Evolutionary conservation across 2,888 invertebrate species (phyloP), one percentile per base, ranked within the genome.

Genomic region (Venusia cambrica): DNA sequence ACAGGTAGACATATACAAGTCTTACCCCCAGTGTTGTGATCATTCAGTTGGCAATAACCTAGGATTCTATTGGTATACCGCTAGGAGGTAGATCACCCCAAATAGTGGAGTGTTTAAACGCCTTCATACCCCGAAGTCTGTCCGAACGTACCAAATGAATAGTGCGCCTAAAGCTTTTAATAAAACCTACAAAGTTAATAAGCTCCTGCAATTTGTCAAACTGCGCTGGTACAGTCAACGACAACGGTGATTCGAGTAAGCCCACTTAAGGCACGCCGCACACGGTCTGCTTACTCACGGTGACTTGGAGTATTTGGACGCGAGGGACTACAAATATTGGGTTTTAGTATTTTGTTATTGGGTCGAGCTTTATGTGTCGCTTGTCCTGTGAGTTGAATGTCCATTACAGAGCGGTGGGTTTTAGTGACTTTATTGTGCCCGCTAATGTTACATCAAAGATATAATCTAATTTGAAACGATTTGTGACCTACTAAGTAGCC

Each of bases 161-260:
- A 22, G 18, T 6, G 5, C 37, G 12, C 10, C 15, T 11, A 8
- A 27, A 34, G 30, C 28, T 20, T 38, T 20, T 7, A 22, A 29
- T 19, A 11, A 24, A 20, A 21, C 14, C 1, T 19, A 25, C 22
- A 32, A 32, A 40, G 34, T 31, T 40, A 35, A 40, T 40, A 31
- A 40, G 39, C 35, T 27, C 18, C 8, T 9, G 31, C 41, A 41
- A 48, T 48, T 48, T 48, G 45, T 48, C 42, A 45, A 28, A 38
- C 28, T 17, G 27, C 12, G 12, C 27, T 19, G 27, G 41, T 43
- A 42, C 43, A 44, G 24, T 40, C 14, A 29, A 27, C 41, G 41
- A 44, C 46, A 45, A 30, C 21, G 38, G 40, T 46, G 40, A 37
- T 36, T 36, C 32, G 26, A 32, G 19, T 36, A 39, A 46, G 21